Base-by-base conservation (phyloP, 2,797 vertebrate species). In the Lacerta agilis region DNA sequence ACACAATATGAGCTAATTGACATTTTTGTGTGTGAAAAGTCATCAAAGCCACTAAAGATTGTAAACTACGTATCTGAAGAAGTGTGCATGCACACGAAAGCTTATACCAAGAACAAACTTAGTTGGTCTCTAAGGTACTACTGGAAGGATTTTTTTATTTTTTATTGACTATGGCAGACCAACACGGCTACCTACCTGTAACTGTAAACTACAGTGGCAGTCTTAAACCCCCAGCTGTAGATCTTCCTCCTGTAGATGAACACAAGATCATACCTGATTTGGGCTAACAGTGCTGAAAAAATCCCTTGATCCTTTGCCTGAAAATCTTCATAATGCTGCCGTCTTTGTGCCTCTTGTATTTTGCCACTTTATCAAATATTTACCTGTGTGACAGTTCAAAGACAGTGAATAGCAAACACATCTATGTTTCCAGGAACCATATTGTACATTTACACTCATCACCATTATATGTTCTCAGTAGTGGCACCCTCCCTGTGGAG, bases 241-340 rank as follows among this genome's bases (percentile, higher is more conserved):
- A 71, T 72, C 82, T 49, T 10, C 66, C 18, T 36, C 17, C 67
- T 43, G 13, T 6, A 27, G 67, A 43, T 64, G 38, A 85, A 75
- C 20, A 58, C 29, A 27, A 25, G 41, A 25, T 8, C 49, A 13
- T 18, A 17, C 15, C 49, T 72, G 29, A 72, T 25, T 17, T 71
- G n/a, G 18, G 18, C 5, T 25, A 55, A 33, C 20, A 61, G 15
- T 36, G n/a, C 29, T n/a, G 82, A 55, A 55, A 75, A 78, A 45
- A 88, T 45, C 61, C 75, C 91, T 76, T 77, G 55, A 86, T 75
- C n/a, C 7, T 43, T 79, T 69, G n/a, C 73, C n/a, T 79, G 33
- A 66, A 67, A 86, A 66, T 55, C 49, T 55, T 55, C 13, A 15
- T 15, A 55, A 55, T 55, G 23, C 33, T 38, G 66, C 29, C n/a